These are phyloP conservation scores for Idris sp. DNA, from an alignment of 1,140 invertebrate species.

Conservation along the genomic window DNA sequence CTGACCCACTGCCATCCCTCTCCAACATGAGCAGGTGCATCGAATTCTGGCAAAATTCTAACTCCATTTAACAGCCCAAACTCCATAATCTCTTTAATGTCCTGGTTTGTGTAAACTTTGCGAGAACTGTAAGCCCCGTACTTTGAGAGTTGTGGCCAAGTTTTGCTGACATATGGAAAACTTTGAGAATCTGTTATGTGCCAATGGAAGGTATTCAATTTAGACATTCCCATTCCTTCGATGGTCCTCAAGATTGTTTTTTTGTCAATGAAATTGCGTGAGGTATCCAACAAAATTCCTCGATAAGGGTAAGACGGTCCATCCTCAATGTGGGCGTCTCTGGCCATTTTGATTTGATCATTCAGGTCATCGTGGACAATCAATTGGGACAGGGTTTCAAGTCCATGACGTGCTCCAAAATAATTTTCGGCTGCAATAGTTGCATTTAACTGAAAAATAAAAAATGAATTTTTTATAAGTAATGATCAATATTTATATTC, in stretches of 20 bases:
- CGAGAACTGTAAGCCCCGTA: slow-evolving; percentile 85
- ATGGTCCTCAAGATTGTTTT: slow-evolving; percentile 85
- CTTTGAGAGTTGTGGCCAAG: slow-evolving; percentile 83
- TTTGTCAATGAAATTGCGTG: slow-evolving; percentile 85
- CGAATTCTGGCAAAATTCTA: slow-evolving; percentile 89
- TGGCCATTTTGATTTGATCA: slow-evolving; percentile 80
- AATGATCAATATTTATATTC: background rate
- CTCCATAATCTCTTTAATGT: slow-evolving; percentile 81
- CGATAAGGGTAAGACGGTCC: slow-evolving; percentile 86
- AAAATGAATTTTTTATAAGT: slow-evolving; percentile 8
- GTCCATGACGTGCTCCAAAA: slow-evolving; percentile 86
- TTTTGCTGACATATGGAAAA: slow-evolving; percentile 86
- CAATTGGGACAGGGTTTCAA: slow-evolving; percentile 89
- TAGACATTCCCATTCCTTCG: slow-evolving; percentile 88
- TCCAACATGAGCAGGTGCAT: slow-evolving; percentile 92
- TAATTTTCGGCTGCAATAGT: slow-evolving; percentile 82
- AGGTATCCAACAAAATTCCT: slow-evolving; percentile 87
- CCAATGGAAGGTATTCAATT: slow-evolving; percentile 93
- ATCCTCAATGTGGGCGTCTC: slow-evolving; percentile 82
- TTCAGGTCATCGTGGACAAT: slow-evolving; percentile 84
- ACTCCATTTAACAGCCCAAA: slow-evolving; percentile 87
- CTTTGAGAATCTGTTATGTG: slow-evolving; percentile 94
- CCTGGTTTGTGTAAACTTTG: slow-evolving; percentile 81
- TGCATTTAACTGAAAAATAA: slow-evolving; percentile 76
- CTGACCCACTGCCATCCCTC: slow-evolving; percentile 89